Evolutionary conservation across 92 coral and sea anemone genomes (phyloP), one percentile per base, ranked within the genome.

Genomic region (Porites divaricata): DNA sequence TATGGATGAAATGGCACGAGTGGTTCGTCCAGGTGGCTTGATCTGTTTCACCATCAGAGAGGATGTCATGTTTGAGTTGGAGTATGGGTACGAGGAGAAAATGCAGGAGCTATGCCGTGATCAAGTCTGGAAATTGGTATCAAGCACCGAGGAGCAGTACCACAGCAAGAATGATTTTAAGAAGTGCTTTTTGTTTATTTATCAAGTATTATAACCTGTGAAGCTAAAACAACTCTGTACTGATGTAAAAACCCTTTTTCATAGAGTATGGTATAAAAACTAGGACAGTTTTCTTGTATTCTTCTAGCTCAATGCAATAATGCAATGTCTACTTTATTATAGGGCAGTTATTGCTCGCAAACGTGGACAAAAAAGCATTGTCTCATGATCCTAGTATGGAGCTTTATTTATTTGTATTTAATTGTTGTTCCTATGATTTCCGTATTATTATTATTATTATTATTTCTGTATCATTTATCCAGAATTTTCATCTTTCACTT

Each of bases 1-100:
- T 9, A 85, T 96, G 92, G 98, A 96, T 72, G 99, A 96, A 84
- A 95, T 96, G 87, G 96, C 95, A 1, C 85, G 98, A 83, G 95
- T 94, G 15, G 99, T 96, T 25, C 91, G 82, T 73, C 90, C 96
- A 14, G 94, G 98, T 52, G 99, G 99, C 9, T 70, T 96, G 82
- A 85, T 93, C 35, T 94, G 99, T 83, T 94, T 96, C 73, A 86
- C 99, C 23, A 92, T 96, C 67, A 88, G 96, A 64, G 96, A 94
- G 58, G 95, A 93, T 67, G 93, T 94, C 59, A 71, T 92, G 78
- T 78, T 86, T 51, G 92, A 94, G 26, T 74, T 78, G 53, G 90
- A 88, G 22, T 96, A 96, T 63, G 95, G 91, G 4, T 91, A 96
- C 75, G 86, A 87, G 65, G 92, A 86, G 49, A 96, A 94, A 87